phyloP scores from a whole-genome alignment of 2,113 vertebrate genomes.

The Poecilia latipinna region DNA sequence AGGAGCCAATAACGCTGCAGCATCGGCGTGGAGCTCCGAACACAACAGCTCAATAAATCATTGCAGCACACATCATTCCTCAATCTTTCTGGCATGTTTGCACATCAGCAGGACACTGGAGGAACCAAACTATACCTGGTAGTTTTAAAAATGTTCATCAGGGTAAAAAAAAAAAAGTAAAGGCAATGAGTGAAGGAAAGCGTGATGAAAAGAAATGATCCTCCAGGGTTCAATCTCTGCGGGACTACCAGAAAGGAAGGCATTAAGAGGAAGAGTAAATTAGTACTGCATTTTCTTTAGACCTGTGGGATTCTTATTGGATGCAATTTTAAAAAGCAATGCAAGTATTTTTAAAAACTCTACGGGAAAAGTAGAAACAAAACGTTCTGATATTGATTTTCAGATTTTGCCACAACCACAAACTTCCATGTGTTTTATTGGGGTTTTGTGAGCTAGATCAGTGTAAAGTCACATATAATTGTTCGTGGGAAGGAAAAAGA shows the following conservation, averaged over 20 bases:
- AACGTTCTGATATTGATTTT: neutral
- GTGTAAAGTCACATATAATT: too few species aligned
- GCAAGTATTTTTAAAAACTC: neutral
- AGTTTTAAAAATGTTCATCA: neutral
- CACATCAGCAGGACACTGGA: neutral
- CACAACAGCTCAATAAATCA: conserved; percentile 45
- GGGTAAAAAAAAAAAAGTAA: too few species aligned
- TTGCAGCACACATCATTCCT: conserved; percentile 28
- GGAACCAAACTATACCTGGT: neutral
- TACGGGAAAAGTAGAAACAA: neutral
- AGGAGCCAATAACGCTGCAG: conserved; percentile 25
- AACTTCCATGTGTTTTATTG: neutral
- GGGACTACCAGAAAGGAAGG: neutral
- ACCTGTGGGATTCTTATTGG: neutral
- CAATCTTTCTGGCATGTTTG: conserved; percentile 20
- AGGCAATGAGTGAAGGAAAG: neutral
- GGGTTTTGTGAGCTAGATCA: neutral
- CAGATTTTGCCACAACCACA: neutral
- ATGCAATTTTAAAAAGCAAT: neutral
- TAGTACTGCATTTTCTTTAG: neutral
- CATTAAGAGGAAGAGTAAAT: neutral
- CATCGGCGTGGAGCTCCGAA: conserved; percentile 8
- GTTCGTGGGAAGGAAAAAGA: too few species aligned
- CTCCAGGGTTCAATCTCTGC: neutral
- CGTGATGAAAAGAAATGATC: neutral